A percentile compares a stretch with the other conserved stretches of the same genome.
These are phyloP conservation scores for Embiotoca jacksoni DNA, from an alignment of 2,113 vertebrate genomes.

Conservation along the genomic window DNA sequence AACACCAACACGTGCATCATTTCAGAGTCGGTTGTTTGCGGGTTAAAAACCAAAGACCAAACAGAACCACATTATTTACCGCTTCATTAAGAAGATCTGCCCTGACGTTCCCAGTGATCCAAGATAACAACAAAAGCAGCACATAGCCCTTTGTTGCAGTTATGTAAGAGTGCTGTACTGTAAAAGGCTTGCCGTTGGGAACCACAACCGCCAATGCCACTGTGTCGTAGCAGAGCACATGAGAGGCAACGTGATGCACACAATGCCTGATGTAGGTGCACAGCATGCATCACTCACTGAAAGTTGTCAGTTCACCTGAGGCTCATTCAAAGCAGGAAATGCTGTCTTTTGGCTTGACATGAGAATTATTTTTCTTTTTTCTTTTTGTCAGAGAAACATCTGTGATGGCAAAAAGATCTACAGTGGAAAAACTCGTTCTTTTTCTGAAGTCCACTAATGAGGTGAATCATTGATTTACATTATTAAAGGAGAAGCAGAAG, in stretches of 20 bases:
- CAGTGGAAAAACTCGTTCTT: background rate
- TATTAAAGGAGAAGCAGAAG: constrained; percentile 23
- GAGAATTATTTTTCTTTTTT: background rate
- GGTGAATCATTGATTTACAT: constrained; percentile 24
- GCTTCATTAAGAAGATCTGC: constrained; percentile 52
- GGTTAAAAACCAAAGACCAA: constrained; percentile 4
- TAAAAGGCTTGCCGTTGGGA: constrained; percentile 50
- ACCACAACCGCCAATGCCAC: background rate
- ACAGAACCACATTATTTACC: constrained; percentile 22
- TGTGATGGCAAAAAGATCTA: background rate
- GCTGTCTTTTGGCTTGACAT: constrained; percentile 16
- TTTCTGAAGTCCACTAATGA: constrained; percentile 32
- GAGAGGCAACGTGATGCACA: constrained; percentile 53
- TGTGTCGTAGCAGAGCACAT: constrained; percentile 19
- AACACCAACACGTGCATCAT: background rate
- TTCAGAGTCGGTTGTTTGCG: constrained; percentile 14
- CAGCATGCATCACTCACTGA: constrained; percentile 2
- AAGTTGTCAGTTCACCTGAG: constrained; percentile 42
- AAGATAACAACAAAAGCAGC: constrained; percentile 52
- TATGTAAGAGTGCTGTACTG: constrained; percentile 52
- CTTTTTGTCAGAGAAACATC: background rate
- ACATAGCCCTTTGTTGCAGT: constrained; percentile 45
- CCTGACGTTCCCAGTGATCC: constrained; percentile 59
- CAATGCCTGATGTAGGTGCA: constrained; percentile 14
- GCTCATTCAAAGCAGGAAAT: constrained; percentile 26